phyloP scores from a whole-genome alignment of 2,113 vertebrate genomes.

The Pelobates fuscus region DNA sequence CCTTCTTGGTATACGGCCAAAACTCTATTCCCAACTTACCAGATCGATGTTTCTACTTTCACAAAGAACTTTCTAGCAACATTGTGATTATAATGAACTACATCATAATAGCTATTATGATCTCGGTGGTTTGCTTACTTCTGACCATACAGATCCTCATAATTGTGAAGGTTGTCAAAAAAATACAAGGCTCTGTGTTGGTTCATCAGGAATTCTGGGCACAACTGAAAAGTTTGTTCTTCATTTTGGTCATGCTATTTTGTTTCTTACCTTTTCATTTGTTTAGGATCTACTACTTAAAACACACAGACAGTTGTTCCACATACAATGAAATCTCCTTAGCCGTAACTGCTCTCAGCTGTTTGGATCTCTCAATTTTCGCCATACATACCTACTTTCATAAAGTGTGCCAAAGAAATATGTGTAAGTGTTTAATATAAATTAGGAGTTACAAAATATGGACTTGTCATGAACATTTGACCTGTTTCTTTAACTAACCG shows the following conservation, averaged over 20 bases:
- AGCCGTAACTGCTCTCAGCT: conserved; percentile 82
- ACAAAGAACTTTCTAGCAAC: not conserved
- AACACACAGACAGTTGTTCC: not conserved
- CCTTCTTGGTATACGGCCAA: conserved; percentile 70
- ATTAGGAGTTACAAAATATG: not conserved
- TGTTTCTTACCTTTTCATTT: conserved; percentile 86
- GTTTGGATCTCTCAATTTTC: conserved; percentile 77
- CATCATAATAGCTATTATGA: conserved; percentile 55
- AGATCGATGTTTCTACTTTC: conserved; percentile 75
- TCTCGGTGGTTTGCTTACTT: conserved; percentile 61
- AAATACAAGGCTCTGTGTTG: conserved; percentile 57
- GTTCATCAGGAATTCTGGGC: conserved; percentile 85
- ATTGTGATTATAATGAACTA: conserved; percentile 70
- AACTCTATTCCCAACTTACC: not conserved
- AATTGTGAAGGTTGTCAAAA: conserved; percentile 63
- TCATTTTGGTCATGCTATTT: conserved; percentile 78
- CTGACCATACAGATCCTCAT: conserved; percentile 71
- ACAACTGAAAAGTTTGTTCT: conserved; percentile 82
- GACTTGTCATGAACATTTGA: not conserved
- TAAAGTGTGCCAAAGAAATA: conserved; percentile 52
- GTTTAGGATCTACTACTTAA: conserved; percentile 77
- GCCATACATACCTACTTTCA: conserved; percentile 63
- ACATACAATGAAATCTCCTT: conserved; percentile 83
- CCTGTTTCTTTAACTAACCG: not conserved
- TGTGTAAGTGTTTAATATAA: conserved; percentile 1